phyloP scores from a whole-genome alignment of 2,888 invertebrate genomes.

The Blastobasis lacticolella region DNA sequence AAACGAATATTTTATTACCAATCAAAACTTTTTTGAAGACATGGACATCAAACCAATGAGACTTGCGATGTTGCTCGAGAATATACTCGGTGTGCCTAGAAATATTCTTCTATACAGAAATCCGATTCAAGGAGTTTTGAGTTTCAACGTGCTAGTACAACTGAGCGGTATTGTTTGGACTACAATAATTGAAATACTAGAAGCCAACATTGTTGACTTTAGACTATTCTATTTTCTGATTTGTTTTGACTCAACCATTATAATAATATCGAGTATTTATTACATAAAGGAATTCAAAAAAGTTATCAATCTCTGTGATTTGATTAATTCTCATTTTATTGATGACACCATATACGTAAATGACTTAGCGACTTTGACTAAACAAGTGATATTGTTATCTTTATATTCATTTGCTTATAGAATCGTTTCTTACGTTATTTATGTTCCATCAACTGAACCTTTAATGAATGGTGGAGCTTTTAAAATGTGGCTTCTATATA shows the following conservation, averaged over 20 bases:
- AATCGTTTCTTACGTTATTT: neutral
- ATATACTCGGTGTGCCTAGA: neutral
- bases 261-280: neutral
- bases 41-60: neutral
- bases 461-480: neutral
- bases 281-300: neutral
- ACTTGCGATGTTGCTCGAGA: neutral
- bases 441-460: neutral
- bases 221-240: no score
- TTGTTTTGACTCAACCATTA: neutral
- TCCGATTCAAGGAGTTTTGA: conserved; percentile 14
- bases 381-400: neutral
- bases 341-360: no score
- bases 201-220: no score
- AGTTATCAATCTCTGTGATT: no score
- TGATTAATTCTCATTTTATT: no score
- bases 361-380: neutral
- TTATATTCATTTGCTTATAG: neutral
- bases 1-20: neutral
- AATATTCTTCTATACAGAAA: conserved; percentile 11
- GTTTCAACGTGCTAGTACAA: conserved; percentile 1
- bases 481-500: neutral
- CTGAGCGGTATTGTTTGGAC: neutral
- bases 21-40: neutral
- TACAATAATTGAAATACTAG: neutral